phyloP scores from a whole-genome alignment of 1,140 invertebrate genomes.

The Fopius arisanus region DNA sequence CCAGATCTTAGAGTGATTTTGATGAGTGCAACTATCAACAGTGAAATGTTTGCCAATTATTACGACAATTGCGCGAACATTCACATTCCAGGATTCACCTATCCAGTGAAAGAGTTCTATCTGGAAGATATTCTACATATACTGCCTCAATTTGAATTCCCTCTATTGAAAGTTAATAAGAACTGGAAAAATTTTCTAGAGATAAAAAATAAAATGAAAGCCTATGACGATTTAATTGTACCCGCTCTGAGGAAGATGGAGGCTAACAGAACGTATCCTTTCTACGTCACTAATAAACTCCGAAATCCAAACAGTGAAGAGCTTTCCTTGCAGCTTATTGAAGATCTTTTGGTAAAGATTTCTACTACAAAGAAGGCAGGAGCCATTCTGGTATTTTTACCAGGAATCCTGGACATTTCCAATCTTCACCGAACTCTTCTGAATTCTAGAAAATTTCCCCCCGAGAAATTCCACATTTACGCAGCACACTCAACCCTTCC shows the following conservation, averaged over 20 bases:
- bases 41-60: constrained; percentile 80
- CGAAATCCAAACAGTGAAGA: constrained; percentile 71
- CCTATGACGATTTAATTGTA: constrained; percentile 57
- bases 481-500: constrained; percentile 86
- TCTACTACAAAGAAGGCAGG: constrained; percentile 68
- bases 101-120: constrained; percentile 83
- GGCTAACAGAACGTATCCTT: constrained; percentile 63
- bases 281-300: constrained; percentile 67
- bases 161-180: no score
- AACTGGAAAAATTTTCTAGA: no score
- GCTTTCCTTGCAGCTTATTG: constrained; percentile 76
- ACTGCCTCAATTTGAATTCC: background rate
- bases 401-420: constrained; percentile 80
- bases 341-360: constrained; percentile 75
- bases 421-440: constrained; percentile 67
- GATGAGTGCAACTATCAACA: constrained; percentile 93
- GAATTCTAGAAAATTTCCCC: constrained; percentile 61
- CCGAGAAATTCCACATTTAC: constrained; percentile 68
- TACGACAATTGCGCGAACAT: constrained; percentile 80
- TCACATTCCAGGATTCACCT: constrained; percentile 89
- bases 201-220: constrained; percentile 29
- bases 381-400: constrained; percentile 88
- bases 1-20: constrained; percentile 83
- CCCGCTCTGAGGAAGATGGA: constrained; percentile 66
- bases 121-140: constrained; percentile 83